These are phyloP conservation scores for Dascyllus trimaculatus DNA, from an alignment of 2,113 vertebrate genomes.

Conservation along the genomic window DNA sequence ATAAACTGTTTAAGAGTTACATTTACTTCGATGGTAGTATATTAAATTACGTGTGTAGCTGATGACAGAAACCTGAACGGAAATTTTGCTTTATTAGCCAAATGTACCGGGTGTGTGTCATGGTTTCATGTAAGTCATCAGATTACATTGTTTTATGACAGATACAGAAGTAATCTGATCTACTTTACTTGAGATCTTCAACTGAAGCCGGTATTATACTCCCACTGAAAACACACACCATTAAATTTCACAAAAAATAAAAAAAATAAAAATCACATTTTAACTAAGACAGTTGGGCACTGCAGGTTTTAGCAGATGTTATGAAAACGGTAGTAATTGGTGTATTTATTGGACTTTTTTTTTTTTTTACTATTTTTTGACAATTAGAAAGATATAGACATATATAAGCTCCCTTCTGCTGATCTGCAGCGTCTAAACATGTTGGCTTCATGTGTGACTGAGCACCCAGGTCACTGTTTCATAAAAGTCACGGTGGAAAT, in stretches of 20 bases:
- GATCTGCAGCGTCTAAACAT: too few relatives aligned
- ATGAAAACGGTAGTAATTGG: too few relatives aligned
- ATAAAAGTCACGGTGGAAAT: too few relatives aligned
- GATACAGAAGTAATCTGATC: slow-evolving; percentile 17
- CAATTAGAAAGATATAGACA: slow-evolving; percentile 4
- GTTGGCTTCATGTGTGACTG: too few relatives aligned
- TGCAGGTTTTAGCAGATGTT: slow-evolving; percentile 21
- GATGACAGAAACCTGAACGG: neutral
- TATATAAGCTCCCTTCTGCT: neutral
- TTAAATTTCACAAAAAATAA: neutral
- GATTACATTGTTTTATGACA: neutral
- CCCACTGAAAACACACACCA: neutral
- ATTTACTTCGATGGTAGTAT: neutral
- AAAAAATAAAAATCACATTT: neutral
- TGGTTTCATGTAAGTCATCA: slow-evolving; percentile 14
- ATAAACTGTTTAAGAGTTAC: neutral
- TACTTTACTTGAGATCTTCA: neutral
- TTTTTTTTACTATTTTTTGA: neutral
- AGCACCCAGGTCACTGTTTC: too few relatives aligned
- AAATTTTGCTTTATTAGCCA: neutral
- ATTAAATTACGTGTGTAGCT: neutral
- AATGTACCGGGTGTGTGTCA: neutral
- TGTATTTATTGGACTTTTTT: neutral
- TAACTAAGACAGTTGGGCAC: slow-evolving; percentile 18
- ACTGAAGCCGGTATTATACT: too few relatives aligned